These are phyloP conservation scores for Ferrisia virgata DNA, from an alignment of 2,888 invertebrate species.

Conservation along the genomic window DNA sequence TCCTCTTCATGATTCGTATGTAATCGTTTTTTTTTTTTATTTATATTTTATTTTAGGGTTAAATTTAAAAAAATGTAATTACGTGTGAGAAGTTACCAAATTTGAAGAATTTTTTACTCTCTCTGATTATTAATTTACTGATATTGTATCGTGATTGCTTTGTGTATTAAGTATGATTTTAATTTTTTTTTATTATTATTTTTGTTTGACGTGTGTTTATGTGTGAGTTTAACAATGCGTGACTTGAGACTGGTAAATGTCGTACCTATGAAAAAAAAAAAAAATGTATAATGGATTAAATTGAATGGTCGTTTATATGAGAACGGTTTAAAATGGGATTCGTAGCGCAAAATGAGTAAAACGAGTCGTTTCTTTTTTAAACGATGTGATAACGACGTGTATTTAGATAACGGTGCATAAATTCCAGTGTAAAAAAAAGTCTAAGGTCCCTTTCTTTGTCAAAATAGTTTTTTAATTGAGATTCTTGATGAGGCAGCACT, in stretches of 20 bases:
- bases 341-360: too few relatives aligned
- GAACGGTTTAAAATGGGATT: neutral
- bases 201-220: neutral
- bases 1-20: neutral
- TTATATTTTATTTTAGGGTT: neutral
- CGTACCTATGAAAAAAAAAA: neutral
- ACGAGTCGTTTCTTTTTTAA: too few relatives aligned
- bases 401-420: too few relatives aligned
- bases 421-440: too few relatives aligned
- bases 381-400: too few relatives aligned
- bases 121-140: neutral
- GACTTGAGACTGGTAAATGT: neutral
- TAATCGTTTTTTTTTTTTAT: neutral
- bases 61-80: neutral
- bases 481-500: too few relatives aligned
- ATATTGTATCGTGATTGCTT: neutral
- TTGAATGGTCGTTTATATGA: neutral
- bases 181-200: neutral
- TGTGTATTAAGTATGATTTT: neutral
- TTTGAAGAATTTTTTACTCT: conserved; percentile 28
- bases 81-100: conserved; percentile 26
- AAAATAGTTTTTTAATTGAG: too few relatives aligned
- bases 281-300: neutral
- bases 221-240: neutral
- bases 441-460: too few relatives aligned